Percentiles rank a stretch among this genome's conserved stretches.
phyloP scores from a whole-genome alignment of 2,888 invertebrate genomes.

The Rhyacophila evoluta region DNA sequence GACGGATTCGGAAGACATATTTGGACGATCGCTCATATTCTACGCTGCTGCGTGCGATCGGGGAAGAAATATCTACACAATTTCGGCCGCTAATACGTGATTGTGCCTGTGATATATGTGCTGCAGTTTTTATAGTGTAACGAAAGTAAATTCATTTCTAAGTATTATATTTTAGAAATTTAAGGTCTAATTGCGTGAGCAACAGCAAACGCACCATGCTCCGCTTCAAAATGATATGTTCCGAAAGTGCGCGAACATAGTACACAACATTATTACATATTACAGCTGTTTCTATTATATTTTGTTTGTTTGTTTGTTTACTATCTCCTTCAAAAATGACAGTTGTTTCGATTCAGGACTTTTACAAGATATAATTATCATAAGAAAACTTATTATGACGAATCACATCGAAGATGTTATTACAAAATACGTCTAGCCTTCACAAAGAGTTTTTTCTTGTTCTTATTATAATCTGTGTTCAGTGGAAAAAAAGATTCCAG shows the following conservation, averaged over 20 bases:
- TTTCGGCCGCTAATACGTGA: not conserved
- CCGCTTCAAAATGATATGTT: not conserved
- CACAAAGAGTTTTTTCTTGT: not conserved
- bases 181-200: not conserved
- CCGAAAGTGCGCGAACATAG: not conserved
- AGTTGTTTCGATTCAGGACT: too few species aligned
- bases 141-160: not conserved
- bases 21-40: not conserved
- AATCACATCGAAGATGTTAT: slow-evolving; percentile 5
- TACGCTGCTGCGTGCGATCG: not conserved
- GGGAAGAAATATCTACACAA: not conserved
- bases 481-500: not conserved
- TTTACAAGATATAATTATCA: too few species aligned
- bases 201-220: not conserved
- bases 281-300: too few species aligned
- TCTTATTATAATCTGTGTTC: not conserved
- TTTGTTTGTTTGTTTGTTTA: too few species aligned
- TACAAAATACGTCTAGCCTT: not conserved
- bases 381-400: not conserved
- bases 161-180: not conserved
- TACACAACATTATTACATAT: not conserved
- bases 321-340: too few species aligned
- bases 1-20: not conserved
- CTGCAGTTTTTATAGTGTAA: slow-evolving; percentile 8
- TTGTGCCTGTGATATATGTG: slow-evolving; percentile 10